Conservation (phyloP, 2,113 vertebrate genomes). For the Caranx melampygus region DNA sequence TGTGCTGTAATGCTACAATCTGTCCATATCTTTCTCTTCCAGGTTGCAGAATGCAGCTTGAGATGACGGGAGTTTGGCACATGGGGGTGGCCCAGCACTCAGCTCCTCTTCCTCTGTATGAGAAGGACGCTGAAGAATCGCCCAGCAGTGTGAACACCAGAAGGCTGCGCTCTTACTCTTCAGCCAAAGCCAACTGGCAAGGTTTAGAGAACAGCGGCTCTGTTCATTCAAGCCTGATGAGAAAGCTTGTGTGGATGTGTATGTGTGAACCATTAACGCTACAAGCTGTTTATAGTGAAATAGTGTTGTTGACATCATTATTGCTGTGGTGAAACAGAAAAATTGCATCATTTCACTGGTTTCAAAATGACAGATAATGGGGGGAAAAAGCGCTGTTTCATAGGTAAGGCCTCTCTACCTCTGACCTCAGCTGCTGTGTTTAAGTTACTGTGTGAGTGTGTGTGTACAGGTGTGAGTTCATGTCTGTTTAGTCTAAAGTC, state of each 20-base stretch:
- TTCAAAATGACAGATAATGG: constrained; percentile 6
- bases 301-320: constrained; percentile 1
- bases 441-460: constrained; percentile 29
- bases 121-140: constrained; percentile 25
- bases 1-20: constrained; percentile 28
- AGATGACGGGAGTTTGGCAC: constrained; percentile 49
- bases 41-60: constrained; percentile 49
- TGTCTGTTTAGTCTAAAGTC: constrained; percentile 72
- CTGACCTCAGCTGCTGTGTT: constrained; percentile 23
- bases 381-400: neutral
- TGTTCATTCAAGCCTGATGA: constrained; percentile 27
- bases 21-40: constrained; percentile 44
- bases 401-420: neutral
- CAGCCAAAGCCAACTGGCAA: constrained; percentile 50
- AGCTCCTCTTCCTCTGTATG: constrained; percentile 33
- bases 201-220: constrained; percentile 29
- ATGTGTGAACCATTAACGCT: constrained; percentile 1
- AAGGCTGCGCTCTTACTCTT: constrained; percentile 27
- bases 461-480: constrained; percentile 20
- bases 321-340: neutral
- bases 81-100: constrained; percentile 16
- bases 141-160: constrained; percentile 46
- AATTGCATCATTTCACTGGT: neutral
- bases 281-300: constrained; percentile 21
- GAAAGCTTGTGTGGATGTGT: constrained; percentile 16